Conservation (phyloP, 2,888 invertebrate species). For the Cotesia congregata region DNA sequence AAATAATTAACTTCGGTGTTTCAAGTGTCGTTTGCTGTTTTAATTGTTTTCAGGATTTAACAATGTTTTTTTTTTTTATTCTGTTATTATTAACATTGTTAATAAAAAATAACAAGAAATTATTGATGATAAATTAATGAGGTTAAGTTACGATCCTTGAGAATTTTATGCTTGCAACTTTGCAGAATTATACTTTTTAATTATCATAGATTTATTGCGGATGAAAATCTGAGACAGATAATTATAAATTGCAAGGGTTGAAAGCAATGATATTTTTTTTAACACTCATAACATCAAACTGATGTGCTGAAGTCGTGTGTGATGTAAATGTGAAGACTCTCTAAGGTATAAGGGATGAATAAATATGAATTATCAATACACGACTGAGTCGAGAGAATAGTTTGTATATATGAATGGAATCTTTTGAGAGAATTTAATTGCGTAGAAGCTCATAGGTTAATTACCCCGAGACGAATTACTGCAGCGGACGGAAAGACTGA, state of each 20-base stretch:
- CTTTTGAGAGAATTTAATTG: conserved; percentile 30
- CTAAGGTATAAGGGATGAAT: background rate
- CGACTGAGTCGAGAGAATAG: background rate
- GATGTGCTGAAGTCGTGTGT: background rate
- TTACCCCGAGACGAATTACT: conserved; percentile 34
- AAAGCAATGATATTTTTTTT: background rate
- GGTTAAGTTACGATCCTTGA: background rate
- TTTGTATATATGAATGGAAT: background rate
- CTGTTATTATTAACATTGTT: background rate
- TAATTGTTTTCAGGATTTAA: too few species aligned
- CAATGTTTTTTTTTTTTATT: background rate
- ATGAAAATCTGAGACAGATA: too few species aligned
- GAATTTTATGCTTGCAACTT: background rate
- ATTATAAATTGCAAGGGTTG: too few species aligned
- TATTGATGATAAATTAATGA: background rate
- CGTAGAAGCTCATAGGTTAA: conserved; percentile 36
- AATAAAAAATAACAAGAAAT: background rate
- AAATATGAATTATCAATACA: background rate
- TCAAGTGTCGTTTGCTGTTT: background rate
- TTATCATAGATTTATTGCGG: too few species aligned
- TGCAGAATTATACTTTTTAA: too few species aligned
- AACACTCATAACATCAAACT: background rate
- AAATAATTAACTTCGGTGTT: background rate
- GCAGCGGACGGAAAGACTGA: conserved; percentile 34
- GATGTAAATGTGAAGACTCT: background rate